Base-by-base conservation (phyloP, 1,140 invertebrate genomes). In the Lutraria rhynchaena region DNA sequence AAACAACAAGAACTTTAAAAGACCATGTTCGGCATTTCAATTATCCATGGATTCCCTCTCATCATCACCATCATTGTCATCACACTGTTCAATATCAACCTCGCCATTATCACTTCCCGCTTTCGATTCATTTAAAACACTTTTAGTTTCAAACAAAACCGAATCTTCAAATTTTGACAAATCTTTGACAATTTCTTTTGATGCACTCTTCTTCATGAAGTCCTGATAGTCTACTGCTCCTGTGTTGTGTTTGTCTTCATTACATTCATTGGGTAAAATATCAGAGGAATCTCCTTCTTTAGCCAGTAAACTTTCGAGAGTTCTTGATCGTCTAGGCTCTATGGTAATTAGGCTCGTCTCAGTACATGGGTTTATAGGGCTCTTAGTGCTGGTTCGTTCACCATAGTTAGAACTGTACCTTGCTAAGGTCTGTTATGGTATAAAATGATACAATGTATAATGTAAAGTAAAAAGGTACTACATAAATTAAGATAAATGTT, bases 1-100 rank as follows among this genome's bases (percentile, higher is more conserved):
- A n/a, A n/a, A n/a, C n/a, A n/a, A n/a, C n/a, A n/a, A n/a, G n/a
- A n/a, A n/a, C n/a, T n/a, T n/a, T n/a, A n/a, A n/a, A n/a, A n/a
- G n/a, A n/a, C n/a, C n/a, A n/a, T n/a, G n/a, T n/a, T n/a, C n/a
- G n/a, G n/a, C n/a, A n/a, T n/a, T n/a, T 41, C 37, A 41, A 15
- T 41, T 74, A 17, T 74, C 71, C 1, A 74, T n/a, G 57, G 71
- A 74, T 31, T 74, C 71, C n/a, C 37, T 55, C 17, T 74, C 71
- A 60, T 74, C 71, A 60, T 74, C 71, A 15, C 63, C 63, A 44
- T 67, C 63, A 44, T 67, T 46, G 17, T 55, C 57, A 55, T 74
- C 71, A 57, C 27, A 11, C 5, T 19, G 24, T 4, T 61, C 58
- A 29, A 17, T 29, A 29, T 29, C 31, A 4, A 17, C 24, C 11